Evolutionary conservation across 2,888 invertebrate species (phyloP).

Genomic region (Agonum fuliginosum): DNA sequence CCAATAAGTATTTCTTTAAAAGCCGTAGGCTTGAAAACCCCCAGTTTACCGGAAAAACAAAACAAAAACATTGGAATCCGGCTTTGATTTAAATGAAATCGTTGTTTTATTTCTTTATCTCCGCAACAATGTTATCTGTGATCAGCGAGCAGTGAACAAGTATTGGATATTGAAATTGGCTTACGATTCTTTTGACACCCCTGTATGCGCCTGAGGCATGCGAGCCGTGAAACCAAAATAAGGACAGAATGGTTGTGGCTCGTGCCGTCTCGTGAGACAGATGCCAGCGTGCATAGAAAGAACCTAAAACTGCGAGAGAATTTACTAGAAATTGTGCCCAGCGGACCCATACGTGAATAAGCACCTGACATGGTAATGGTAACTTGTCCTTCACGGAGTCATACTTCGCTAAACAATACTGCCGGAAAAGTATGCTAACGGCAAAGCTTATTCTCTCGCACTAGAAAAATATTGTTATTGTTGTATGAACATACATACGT

Average conservation of each 20-base stretch:
- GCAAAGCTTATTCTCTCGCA: background rate
- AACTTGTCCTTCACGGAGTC: slow-evolving; percentile 45
- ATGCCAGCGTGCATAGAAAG: slow-evolving; percentile 58
- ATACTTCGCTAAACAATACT: background rate
- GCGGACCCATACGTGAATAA: slow-evolving; percentile 56
- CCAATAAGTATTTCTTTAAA: too few species aligned
- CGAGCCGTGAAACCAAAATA: slow-evolving; percentile 1
- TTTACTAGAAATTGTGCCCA: slow-evolving; percentile 59
- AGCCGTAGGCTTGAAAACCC: too few species aligned
- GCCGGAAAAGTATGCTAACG: background rate
- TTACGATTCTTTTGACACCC: slow-evolving; percentile 7
- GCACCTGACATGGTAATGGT: slow-evolving; percentile 52
- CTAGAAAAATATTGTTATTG: background rate
- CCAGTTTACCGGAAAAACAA: too few species aligned
- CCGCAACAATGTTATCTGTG: slow-evolving; percentile 5
- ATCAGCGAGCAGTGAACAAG: background rate
- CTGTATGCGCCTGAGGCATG: background rate
- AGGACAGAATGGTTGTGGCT: background rate
- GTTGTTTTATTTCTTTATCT: slow-evolving; percentile 3
- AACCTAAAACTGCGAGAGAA: slow-evolving; percentile 58
- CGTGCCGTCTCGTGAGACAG: slow-evolving; percentile 52
- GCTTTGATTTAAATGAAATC: background rate
- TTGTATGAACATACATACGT: too few species aligned
- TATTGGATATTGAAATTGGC: slow-evolving; percentile 22
- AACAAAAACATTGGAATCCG: too few species aligned